phyloP scores from a whole-genome alignment of 2,888 invertebrate species.

The Ditula angustiorana region DNA sequence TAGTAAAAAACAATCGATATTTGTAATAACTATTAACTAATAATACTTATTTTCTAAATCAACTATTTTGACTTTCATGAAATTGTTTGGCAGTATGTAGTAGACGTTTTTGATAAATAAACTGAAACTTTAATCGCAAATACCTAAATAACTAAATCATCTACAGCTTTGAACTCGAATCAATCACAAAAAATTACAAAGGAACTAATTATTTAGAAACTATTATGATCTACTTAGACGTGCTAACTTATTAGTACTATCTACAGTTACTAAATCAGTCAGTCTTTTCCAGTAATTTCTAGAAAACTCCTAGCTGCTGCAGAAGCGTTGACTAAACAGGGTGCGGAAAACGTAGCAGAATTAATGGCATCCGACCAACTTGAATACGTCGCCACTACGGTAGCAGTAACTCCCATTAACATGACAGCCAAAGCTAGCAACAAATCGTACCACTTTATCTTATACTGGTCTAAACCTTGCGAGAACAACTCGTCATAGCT shows the following conservation, averaged over 20 bases:
- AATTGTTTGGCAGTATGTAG: too few species aligned
- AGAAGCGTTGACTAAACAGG: slow-evolving; percentile 89
- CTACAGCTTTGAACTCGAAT: too few species aligned
- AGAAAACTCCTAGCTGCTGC: slow-evolving; percentile 73
- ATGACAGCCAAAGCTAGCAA: slow-evolving; percentile 85
- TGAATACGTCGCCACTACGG: slow-evolving; percentile 89
- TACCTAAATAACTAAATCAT: too few species aligned
- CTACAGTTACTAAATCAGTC: background rate
- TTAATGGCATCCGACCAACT: slow-evolving; percentile 88
- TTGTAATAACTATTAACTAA: too few species aligned
- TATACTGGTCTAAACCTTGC: slow-evolving; percentile 57
- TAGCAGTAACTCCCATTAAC: slow-evolving; percentile 87
- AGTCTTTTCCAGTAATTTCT: slow-evolving; percentile 34
- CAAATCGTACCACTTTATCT: slow-evolving; percentile 76
- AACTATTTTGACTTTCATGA: too few species aligned
- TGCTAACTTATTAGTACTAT: background rate
- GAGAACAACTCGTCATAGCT: slow-evolving; percentile 46
- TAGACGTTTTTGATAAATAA: too few species aligned
- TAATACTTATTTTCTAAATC: too few species aligned
- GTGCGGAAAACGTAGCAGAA: slow-evolving; percentile 88
- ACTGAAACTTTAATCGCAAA: too few species aligned
- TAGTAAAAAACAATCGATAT: too few species aligned
- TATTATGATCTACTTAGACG: background rate
- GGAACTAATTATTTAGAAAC: background rate
- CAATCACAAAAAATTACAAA: too few species aligned